Evolutionary conservation across 2,113 vertebrate genomes (phyloP).

Genomic region (Dissostichus mawsoni): DNA sequence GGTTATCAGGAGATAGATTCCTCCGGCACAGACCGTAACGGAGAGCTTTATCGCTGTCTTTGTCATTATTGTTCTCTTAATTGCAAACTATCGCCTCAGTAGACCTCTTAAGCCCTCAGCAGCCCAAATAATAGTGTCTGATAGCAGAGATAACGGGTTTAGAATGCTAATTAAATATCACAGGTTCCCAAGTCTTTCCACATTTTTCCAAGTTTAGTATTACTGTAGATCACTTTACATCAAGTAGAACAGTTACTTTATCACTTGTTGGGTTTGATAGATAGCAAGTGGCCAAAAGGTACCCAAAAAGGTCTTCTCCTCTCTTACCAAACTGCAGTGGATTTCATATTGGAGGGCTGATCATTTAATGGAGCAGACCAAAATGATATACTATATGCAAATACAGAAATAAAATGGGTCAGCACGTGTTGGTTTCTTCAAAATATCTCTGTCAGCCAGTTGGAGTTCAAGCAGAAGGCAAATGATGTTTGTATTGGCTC

Average conservation of each 20-base stretch:
- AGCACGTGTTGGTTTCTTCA: neutral
- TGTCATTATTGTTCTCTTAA: conserved; percentile 62
- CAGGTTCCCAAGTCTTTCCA: neutral
- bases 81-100: conserved; percentile 52
- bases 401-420: conserved; percentile 9
- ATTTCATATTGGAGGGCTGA: neutral
- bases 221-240: conserved; percentile 34
- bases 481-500: conserved; percentile 20
- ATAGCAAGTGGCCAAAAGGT: neutral
- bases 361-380: neutral
- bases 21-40: conserved; percentile 41
- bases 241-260: neutral
- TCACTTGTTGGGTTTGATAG: neutral
- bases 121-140: conserved; percentile 53
- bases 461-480: neutral
- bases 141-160: conserved; percentile 21
- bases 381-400: neutral
- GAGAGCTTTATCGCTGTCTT: conserved; percentile 51
- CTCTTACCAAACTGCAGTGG: neutral
- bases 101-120: conserved; percentile 40
- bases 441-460: neutral
- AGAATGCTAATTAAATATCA: conserved; percentile 53
- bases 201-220: conserved; percentile 22
- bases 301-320: neutral
- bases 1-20: conserved; percentile 57